phyloP scores from a whole-genome alignment of 2,797 vertebrate genomes.

The Amblyraja radiata region DNA sequence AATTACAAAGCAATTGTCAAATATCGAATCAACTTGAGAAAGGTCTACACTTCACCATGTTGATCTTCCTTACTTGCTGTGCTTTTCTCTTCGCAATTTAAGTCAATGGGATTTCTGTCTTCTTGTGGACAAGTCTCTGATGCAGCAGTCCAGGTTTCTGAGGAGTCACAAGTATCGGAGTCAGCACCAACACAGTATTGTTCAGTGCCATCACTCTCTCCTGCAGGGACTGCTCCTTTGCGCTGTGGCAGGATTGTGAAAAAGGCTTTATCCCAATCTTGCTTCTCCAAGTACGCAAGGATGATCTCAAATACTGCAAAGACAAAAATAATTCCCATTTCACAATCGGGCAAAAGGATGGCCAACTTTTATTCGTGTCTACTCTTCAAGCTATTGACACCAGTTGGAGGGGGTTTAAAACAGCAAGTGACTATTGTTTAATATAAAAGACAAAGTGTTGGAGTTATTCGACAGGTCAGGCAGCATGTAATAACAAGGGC shows the following conservation, averaged over 20 bases:
- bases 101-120: neutral
- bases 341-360: neutral
- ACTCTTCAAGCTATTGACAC: neutral
- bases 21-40: neutral
- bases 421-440: neutral
- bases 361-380: neutral
- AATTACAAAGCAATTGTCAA: neutral
- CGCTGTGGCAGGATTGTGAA: conserved; percentile 84
- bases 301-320: conserved; percentile 92
- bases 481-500: no score
- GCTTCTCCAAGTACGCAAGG: conserved; percentile 79
- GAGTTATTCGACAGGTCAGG: no score
- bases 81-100: neutral
- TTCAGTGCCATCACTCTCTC: conserved; percentile 44
- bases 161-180: conserved; percentile 26
- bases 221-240: conserved; percentile 79
- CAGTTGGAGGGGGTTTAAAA: neutral
- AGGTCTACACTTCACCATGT: neutral
- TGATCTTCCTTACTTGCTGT: neutral
- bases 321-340: conserved; percentile 40
- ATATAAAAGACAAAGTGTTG: no score
- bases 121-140: neutral
- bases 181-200: neutral
- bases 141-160: neutral
- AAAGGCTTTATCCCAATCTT: conserved; percentile 90